A percentile compares a stretch with the other conserved stretches of the same genome.
Conservation (phyloP, 2,113 vertebrate species). For the Solea senegalensis region DNA sequence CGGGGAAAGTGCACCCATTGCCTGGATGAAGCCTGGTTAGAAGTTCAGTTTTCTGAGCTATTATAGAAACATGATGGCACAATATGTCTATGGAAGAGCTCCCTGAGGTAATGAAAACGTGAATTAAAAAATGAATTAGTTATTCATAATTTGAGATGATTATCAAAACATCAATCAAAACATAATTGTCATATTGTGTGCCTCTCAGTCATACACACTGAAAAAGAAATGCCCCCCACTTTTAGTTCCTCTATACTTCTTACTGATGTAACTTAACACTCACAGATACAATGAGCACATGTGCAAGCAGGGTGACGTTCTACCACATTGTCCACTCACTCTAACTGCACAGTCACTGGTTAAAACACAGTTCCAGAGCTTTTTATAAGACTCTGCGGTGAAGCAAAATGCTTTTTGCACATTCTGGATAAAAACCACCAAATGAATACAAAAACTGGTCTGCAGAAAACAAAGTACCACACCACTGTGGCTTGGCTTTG, state of each 20-base stretch:
- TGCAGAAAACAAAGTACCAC: conserved; percentile 50
- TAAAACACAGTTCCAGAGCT: conserved; percentile 46
- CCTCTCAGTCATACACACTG: neutral
- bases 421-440: conserved; percentile 59
- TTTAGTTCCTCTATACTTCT: neutral
- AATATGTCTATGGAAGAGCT: too few relatives aligned
- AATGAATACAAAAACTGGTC: conserved; percentile 50
- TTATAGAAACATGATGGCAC: too few relatives aligned
- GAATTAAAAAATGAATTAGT: too few relatives aligned
- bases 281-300: conserved; percentile 2
- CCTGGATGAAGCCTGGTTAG: too few relatives aligned
- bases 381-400: conserved; percentile 53
- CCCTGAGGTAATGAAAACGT: too few relatives aligned
- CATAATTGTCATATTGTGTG: neutral
- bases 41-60: too few relatives aligned
- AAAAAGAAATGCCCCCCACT: neutral
- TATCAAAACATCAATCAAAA: neutral
- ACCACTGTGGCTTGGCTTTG: conserved; percentile 19
- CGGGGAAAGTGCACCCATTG: too few relatives aligned
- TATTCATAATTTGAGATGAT: neutral
- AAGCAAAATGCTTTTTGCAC: conserved; percentile 39
- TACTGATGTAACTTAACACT: neutral
- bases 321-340: conserved; percentile 16
- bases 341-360: conserved; percentile 26
- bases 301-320: neutral